These are phyloP conservation scores for Ciconia nigra DNA, from an alignment of 2,797 vertebrate species.

Conservation along the genomic window DNA sequence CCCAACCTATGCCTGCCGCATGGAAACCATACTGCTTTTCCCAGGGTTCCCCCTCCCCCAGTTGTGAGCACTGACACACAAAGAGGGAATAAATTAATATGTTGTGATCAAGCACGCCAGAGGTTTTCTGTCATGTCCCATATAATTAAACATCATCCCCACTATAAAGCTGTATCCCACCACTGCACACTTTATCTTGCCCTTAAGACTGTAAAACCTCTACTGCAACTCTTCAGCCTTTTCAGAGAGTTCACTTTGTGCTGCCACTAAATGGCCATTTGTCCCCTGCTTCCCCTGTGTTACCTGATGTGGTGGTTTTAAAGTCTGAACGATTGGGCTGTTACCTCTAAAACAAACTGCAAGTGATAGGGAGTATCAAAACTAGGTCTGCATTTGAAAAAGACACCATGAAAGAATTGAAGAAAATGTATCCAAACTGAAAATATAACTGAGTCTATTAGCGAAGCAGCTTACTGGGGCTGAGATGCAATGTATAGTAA, in stretches of 20 bases:
- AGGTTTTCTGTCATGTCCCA: not conserved
- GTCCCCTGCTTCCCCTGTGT: not conserved
- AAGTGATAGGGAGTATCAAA: not conserved
- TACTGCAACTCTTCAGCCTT: not conserved
- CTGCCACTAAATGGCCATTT: not conserved
- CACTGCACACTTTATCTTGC: not conserved
- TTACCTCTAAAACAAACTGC: not conserved
- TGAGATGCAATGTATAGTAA: not conserved
- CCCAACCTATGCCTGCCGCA: not conserved
- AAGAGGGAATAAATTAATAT: not conserved
- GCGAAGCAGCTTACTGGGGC: not conserved
- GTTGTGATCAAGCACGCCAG: not conserved
- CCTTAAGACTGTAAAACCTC: not conserved
- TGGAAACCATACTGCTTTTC: slow-evolving; percentile 29
- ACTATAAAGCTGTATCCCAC: not conserved
- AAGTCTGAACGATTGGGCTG: not conserved
- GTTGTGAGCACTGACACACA: not conserved
- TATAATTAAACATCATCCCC: not conserved
- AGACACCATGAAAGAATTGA: not conserved
- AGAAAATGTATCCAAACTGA: not conserved
- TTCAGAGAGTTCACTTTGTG: not conserved
- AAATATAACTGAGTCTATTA: not conserved
- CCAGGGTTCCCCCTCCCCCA: not conserved
- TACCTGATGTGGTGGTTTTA: not conserved
- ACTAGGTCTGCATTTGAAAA: not conserved